Conservation (phyloP, 64 coral and sea anemone genomes). For the Pachyseris speciosa region DNA sequence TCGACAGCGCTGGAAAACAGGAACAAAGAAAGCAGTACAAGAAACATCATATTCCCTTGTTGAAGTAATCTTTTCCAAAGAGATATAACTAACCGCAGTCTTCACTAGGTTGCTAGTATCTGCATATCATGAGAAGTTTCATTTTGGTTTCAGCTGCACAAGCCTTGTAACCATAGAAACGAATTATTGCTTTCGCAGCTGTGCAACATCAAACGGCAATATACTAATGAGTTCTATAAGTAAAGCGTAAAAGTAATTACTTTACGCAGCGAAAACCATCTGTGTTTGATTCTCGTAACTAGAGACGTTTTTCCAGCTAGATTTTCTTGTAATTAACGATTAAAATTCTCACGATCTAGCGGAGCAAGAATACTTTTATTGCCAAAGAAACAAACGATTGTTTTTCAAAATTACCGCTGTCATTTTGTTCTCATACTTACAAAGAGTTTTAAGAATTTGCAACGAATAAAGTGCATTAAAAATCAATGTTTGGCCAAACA, state of each 20-base stretch:
- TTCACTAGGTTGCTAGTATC: not conserved
- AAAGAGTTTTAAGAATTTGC: no score
- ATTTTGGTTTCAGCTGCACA: constrained; percentile 16
- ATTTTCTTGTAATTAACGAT: not conserved
- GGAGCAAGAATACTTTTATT: no score
- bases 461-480: no score
- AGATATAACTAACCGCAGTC: not conserved
- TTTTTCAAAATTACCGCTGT: no score
- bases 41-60: not conserved
- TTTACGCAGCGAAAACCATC: not conserved
- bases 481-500: no score
- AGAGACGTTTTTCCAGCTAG: no score
- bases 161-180: constrained; percentile 1
- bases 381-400: no score
- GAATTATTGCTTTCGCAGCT: constrained; percentile 14
- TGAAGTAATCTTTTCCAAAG: not conserved
- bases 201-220: constrained; percentile 3
- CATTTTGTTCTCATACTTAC: no score
- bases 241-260: not conserved
- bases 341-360: not conserved
- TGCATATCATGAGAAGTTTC: not conserved
- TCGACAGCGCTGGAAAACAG: not conserved
- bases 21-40: not conserved
- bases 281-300: not conserved
- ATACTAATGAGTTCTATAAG: not conserved